Evolutionary conservation across 92 coral and sea anemone genomes (phyloP).

Genomic region (Porites cylindrica): DNA sequence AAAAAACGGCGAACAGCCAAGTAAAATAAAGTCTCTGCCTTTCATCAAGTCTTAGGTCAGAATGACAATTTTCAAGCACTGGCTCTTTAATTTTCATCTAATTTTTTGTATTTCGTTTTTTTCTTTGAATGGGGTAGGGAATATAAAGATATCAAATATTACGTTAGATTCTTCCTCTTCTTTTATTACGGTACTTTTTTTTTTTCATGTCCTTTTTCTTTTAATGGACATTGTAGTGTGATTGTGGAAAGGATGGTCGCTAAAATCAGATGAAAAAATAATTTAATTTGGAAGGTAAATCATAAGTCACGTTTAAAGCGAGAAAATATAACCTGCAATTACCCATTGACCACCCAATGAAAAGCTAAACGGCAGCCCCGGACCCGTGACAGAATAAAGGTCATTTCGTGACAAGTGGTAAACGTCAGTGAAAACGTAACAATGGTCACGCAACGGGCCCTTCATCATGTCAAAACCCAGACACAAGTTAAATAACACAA

Average conservation of each 20-base stretch:
- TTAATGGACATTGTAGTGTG: not conserved
- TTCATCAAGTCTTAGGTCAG: constrained; percentile 2
- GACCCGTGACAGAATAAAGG: not conserved
- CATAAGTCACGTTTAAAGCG: not conserved
- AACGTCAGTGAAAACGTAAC: not conserved
- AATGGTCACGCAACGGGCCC: not conserved
- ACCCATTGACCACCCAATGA: constrained; percentile 1
- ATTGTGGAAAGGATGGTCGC: constrained; percentile 16
- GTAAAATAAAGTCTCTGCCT: constrained; percentile 26
- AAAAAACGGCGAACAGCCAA: constrained; percentile 9
- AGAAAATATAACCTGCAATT: not conserved
- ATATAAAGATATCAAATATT: constrained; percentile 56
- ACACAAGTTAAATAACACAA: not conserved
- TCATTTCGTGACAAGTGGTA: not conserved
- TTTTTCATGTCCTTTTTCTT: not conserved
- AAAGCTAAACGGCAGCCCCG: constrained; percentile 1
- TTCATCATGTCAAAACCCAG: not conserved
- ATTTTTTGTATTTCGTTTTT: not conserved
- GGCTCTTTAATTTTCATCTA: constrained; percentile 21
- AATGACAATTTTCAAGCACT: not conserved
- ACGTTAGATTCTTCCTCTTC: constrained; percentile 31
- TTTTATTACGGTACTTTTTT: not conserved
- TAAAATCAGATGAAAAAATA: constrained; percentile 51
- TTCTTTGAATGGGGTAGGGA: constrained; percentile 13
- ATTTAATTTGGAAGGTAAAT: constrained; percentile 20